phyloP scores from a whole-genome alignment of 2,797 vertebrate genomes.

The Naso thynnoides region DNA sequence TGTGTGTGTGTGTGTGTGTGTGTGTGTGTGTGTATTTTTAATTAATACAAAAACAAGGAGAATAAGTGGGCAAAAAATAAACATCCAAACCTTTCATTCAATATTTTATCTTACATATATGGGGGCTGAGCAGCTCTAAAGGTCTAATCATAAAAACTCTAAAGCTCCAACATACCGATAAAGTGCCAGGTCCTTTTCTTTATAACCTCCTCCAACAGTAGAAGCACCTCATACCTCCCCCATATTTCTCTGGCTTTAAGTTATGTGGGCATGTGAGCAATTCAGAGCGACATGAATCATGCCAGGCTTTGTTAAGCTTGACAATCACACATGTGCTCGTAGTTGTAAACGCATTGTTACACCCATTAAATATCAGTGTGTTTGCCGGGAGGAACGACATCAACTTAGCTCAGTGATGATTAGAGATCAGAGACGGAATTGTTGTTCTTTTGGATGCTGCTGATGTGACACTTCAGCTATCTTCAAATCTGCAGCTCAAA shows the following conservation, averaged over 20 bases:
- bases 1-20: too few species aligned
- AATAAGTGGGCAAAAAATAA: too few species aligned
- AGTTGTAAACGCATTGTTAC: conserved; percentile 59
- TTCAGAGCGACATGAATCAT: conserved; percentile 34
- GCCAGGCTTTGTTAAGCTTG: conserved; percentile 46
- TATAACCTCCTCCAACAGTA: conserved; percentile 32
- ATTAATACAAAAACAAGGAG: too few species aligned
- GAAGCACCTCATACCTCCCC: neutral
- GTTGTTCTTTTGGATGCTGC: conserved; percentile 47
- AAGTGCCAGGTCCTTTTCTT: conserved; percentile 26
- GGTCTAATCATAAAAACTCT: too few species aligned
- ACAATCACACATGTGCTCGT: conserved; percentile 55
- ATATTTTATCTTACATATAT: too few species aligned
- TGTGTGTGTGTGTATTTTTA: too few species aligned
- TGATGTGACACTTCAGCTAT: conserved; percentile 48
- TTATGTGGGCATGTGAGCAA: conserved; percentile 30
- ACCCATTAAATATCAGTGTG: conserved; percentile 46
- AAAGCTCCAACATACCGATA: neutral
- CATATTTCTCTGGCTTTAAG: conserved; percentile 24
- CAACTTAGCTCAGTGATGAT: conserved; percentile 52
- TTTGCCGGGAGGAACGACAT: conserved; percentile 54
- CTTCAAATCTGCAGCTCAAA: conserved; percentile 50
- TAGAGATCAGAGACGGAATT: conserved; percentile 57
- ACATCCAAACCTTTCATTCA: too few species aligned
- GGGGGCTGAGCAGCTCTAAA: too few species aligned